Percentiles rank a stretch among this genome's conserved stretches.
phyloP scores from a whole-genome alignment of 2,797 vertebrate genomes.

The Sebastes goodei region DNA sequence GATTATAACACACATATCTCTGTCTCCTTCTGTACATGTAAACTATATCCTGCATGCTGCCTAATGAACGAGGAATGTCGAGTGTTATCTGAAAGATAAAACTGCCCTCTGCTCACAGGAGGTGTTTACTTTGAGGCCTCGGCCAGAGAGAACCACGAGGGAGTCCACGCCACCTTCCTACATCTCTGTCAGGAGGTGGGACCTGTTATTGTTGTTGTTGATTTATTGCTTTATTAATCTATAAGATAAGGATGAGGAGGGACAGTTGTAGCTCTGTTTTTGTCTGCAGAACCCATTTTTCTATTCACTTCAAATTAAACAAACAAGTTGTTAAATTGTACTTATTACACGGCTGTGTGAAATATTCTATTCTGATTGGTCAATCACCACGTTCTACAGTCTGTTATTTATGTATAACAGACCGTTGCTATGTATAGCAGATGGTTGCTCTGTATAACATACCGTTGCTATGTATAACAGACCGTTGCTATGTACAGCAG shows the following conservation, averaged over 20 bases:
- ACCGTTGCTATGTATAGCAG: no score
- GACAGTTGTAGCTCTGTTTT: not conserved
- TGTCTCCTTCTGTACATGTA: not conserved
- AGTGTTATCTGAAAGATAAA: constrained; percentile 39
- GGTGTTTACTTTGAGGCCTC: constrained; percentile 90
- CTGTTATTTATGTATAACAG: no score
- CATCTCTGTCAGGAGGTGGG: constrained; percentile 91
- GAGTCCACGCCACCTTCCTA: constrained; percentile 88
- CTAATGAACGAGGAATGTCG: constrained; percentile 44
- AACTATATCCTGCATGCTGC: constrained; percentile 6
- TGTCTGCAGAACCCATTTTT: not conserved
- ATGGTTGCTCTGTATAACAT: no score
- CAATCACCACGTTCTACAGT: no score
- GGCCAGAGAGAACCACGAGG: constrained; percentile 90
- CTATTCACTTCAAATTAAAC: not conserved
- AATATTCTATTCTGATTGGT: no score
- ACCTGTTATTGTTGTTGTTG: not conserved
- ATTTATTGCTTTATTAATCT: not conserved
- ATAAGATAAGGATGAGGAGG: no score
- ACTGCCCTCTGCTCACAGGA: constrained; percentile 53
- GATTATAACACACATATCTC: not conserved
- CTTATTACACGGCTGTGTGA: no score
- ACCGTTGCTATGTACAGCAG: no score
- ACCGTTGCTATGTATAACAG: no score
- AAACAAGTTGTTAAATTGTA: no score